Evolutionary conservation across 1,140 invertebrate genomes (phyloP).

Genomic region (Drosophila ohnishii): DNA sequence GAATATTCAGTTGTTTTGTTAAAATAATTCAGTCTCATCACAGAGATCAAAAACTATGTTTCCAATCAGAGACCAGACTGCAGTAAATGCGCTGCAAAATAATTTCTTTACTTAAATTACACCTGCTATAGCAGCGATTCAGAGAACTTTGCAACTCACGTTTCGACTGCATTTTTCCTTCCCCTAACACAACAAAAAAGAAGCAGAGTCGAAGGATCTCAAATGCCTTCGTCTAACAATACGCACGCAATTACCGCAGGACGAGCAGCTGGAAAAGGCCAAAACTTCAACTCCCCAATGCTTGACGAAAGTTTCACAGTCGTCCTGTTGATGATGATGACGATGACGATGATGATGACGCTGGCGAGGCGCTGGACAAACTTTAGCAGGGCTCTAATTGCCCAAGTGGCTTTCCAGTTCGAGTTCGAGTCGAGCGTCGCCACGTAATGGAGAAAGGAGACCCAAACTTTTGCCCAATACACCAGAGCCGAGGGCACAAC

Average conservation of each 20-base stretch:
- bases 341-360: slow-evolving; percentile 13
- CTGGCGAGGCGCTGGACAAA: slow-evolving; percentile 48
- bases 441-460: slow-evolving; percentile 66
- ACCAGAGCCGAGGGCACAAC: slow-evolving; percentile 24
- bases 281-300: slow-evolving; percentile 64
- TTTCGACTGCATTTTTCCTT: slow-evolving; percentile 35
- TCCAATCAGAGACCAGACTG: not conserved
- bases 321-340: slow-evolving; percentile 59
- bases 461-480: slow-evolving; percentile 40
- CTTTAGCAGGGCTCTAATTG: slow-evolving; percentile 71
- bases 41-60: not conserved
- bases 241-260: slow-evolving; percentile 78
- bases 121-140: slow-evolving; percentile 15
- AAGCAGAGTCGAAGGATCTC: slow-evolving; percentile 12
- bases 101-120: slow-evolving; percentile 43
- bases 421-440: slow-evolving; percentile 64
- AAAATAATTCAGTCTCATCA: too few relatives aligned
- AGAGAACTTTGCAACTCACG: slow-evolving; percentile 28
- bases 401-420: slow-evolving; percentile 70
- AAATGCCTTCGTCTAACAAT: slow-evolving; percentile 61
- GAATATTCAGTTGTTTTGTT: not conserved
- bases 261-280: slow-evolving; percentile 34
- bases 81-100: slow-evolving; percentile 23
- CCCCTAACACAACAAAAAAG: not conserved
- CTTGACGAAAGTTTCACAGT: slow-evolving; percentile 70